Evolutionary conservation across 2,113 vertebrate species (phyloP).

Genomic region (Cryptotis parvus): DNA sequence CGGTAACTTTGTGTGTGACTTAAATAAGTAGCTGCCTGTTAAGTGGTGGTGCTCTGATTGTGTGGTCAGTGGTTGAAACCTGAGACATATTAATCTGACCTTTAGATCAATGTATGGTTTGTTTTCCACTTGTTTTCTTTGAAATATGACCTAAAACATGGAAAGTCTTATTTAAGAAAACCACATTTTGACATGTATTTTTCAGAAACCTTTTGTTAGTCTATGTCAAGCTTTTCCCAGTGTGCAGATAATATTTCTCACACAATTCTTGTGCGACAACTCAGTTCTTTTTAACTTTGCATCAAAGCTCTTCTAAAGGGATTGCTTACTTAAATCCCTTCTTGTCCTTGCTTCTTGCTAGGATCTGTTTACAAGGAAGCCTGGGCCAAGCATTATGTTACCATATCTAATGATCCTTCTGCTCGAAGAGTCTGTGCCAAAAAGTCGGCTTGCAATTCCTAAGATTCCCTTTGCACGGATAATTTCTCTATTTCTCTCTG

Average conservation of each 20-base stretch:
- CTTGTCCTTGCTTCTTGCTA: constrained; percentile 61
- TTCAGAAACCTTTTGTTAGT: constrained; percentile 17
- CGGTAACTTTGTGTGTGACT: constrained; percentile 46
- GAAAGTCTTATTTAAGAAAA: constrained; percentile 50
- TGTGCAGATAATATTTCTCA: constrained; percentile 32
- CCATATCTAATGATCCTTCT: constrained; percentile 57
- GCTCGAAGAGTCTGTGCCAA: constrained; percentile 55
- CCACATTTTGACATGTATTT: not conserved
- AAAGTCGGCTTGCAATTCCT: constrained; percentile 70
- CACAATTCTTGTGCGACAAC: constrained; percentile 32
- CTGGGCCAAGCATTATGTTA: constrained; percentile 62
- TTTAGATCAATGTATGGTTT: constrained; percentile 52
- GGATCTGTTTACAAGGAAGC: constrained; percentile 75
- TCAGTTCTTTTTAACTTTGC: constrained; percentile 61
- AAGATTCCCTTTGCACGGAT: constrained; percentile 51
- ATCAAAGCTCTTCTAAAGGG: constrained; percentile 48
- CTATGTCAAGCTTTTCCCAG: constrained; percentile 7
- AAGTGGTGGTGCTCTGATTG: constrained; percentile 27
- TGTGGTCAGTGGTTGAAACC: constrained; percentile 64
- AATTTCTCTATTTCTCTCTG: constrained; percentile 25
- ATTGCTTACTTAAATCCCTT: constrained; percentile 56
- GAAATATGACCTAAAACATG: constrained; percentile 21
- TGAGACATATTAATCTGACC: constrained; percentile 65
- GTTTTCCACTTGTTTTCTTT: constrained; percentile 71
- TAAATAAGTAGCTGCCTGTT: constrained; percentile 69